These are phyloP conservation scores for Luscinia luscinia DNA, from an alignment of 2,797 vertebrate species.

Conservation along the genomic window DNA sequence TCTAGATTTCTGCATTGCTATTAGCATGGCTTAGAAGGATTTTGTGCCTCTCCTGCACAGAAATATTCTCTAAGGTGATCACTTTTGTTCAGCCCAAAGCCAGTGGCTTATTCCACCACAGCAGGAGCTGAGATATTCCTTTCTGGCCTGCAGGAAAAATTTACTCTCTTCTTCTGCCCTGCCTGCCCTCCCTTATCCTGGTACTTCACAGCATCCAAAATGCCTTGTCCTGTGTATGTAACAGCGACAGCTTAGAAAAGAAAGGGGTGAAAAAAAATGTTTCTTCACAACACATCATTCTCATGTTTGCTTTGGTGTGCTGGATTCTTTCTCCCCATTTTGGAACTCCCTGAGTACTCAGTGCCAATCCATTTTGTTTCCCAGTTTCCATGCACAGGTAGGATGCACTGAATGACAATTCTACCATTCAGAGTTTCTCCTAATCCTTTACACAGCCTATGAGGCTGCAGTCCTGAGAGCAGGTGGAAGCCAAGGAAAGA, in stretches of 20 bases:
- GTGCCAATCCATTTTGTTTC: neutral
- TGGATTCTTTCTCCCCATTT: neutral
- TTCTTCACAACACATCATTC: neutral
- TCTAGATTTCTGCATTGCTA: neutral
- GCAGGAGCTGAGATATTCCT: neutral
- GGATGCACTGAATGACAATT: neutral
- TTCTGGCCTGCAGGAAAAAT: neutral
- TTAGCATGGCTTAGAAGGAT: neutral
- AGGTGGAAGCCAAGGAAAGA: neutral
- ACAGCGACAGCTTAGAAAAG: neutral
- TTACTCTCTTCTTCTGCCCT: neutral
- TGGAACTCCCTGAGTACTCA: accelerated
- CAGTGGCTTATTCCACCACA: neutral
- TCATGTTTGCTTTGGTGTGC: neutral
- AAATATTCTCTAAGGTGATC: neutral
- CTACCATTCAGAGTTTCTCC: neutral
- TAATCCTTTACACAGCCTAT: neutral
- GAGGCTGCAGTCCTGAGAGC: neutral
- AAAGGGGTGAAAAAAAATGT: neutral
- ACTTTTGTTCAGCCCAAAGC: neutral
- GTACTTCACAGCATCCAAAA: neutral
- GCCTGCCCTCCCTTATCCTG: neutral
- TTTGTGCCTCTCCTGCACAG: neutral
- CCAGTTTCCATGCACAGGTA: neutral
- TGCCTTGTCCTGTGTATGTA: neutral